A percentile compares a stretch with the other conserved stretches of the same genome.
Evolutionary conservation across 2,113 vertebrate genomes (phyloP).

Genomic region (Trachemys scripta): DNA sequence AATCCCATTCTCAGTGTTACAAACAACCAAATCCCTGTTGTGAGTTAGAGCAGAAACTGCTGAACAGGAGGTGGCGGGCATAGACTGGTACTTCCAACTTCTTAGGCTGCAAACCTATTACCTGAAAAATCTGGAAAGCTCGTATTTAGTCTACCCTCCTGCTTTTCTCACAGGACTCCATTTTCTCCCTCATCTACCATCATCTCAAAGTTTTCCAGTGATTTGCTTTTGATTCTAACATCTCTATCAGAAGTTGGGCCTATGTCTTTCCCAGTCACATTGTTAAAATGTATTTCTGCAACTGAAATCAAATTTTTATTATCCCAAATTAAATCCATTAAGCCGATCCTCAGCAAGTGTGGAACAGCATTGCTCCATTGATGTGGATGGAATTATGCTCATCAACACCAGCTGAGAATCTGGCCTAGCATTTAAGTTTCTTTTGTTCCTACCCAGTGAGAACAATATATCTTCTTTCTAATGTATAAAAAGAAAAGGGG

Average conservation of each 20-base stretch:
- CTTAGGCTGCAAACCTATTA: neutral
- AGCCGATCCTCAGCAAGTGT: neutral
- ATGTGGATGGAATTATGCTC: neutral
- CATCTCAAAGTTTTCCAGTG: neutral
- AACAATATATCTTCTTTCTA: conserved; percentile 57
- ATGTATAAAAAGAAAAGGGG: neutral
- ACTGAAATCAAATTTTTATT: conserved; percentile 52
- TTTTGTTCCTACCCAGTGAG: conserved; percentile 55
- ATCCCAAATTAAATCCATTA: conserved; percentile 75
- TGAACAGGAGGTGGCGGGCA: neutral
- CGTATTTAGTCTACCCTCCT: neutral
- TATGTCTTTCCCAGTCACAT: conserved; percentile 38
- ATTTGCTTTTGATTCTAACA: neutral
- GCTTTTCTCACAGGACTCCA: neutral
- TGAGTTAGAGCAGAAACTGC: neutral
- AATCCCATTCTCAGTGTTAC: neutral
- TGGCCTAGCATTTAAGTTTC: conserved; percentile 17
- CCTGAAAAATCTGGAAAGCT: neutral
- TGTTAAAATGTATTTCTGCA: neutral
- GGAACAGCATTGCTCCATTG: neutral
- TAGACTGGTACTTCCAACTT: neutral
- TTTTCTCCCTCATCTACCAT: neutral
- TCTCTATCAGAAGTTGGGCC: neutral
- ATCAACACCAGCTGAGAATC: neutral
- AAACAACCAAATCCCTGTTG: neutral